phyloP scores from a whole-genome alignment of 2,888 invertebrate genomes.

The Coleophora flavipennella region DNA sequence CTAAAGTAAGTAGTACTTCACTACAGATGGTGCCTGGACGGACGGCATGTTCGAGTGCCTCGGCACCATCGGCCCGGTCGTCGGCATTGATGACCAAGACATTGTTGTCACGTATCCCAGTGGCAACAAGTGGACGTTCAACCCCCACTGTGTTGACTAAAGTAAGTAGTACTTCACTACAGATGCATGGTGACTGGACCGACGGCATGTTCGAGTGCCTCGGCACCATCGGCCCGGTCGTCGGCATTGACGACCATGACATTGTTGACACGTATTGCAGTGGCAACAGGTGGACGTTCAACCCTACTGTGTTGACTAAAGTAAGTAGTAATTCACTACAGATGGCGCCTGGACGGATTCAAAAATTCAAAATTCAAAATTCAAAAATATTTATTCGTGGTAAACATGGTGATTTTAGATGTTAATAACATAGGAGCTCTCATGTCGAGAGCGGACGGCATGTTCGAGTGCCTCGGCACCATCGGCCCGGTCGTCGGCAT shows the following conservation, averaged over 20 bases:
- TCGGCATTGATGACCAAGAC: conserved; percentile 97
- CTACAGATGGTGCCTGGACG: too few relatives aligned
- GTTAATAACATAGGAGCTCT: too few relatives aligned
- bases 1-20: conserved; percentile 80
- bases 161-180: conserved; percentile 71
- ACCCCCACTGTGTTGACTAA: conserved; percentile 97
- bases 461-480: conserved; percentile 96
- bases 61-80: conserved; percentile 92
- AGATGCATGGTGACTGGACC: conserved; percentile 98
- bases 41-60: conserved; percentile 99
- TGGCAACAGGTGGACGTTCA: conserved; percentile 98
- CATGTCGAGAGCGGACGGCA: too few relatives aligned
- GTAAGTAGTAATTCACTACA: conserved; percentile 69
- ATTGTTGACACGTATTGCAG: conserved; percentile 98
- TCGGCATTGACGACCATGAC: conserved; percentile 97
- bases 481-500: conserved; percentile 96
- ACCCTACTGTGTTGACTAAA: conserved; percentile 97
- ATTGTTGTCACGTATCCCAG: conserved; percentile 98
- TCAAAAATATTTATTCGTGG: too few relatives aligned
- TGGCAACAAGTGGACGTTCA: conserved; percentile 98
- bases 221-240: conserved; percentile 92
- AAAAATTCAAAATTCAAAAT: too few relatives aligned
- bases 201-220: conserved; percentile 99
- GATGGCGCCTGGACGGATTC: conserved; percentile 98
- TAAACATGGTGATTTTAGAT: too few relatives aligned